Percentiles rank a stretch among this genome's conserved stretches.
phyloP scores from a whole-genome alignment of 2,113 vertebrate genomes.

The Oryzias javanicus region DNA sequence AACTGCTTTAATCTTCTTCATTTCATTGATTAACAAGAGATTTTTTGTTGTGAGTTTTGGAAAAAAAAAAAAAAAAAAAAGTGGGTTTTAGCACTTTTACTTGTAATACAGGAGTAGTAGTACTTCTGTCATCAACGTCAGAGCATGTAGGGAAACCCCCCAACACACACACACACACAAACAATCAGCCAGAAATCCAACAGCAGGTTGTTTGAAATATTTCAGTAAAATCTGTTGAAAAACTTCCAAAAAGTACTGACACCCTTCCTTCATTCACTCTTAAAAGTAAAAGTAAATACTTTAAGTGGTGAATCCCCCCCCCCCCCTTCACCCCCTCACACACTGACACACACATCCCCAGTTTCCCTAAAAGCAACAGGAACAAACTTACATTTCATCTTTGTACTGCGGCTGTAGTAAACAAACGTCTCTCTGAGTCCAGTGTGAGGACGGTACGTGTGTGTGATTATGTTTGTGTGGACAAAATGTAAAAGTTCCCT shows the following conservation, averaged over 20 bases:
- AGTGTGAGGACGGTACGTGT: slow-evolving; percentile 51
- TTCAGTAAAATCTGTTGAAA: not conserved
- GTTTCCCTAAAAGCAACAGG: slow-evolving; percentile 17
- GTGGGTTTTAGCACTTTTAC: no score
- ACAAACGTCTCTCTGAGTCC: slow-evolving; percentile 47
- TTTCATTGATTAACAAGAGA: no score
- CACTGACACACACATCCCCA: slow-evolving; percentile 14
- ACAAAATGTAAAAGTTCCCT: slow-evolving; percentile 68
- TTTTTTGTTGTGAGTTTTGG: no score
- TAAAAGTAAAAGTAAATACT: slow-evolving; percentile 28
- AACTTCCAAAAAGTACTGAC: not conserved
- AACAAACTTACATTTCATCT: slow-evolving; percentile 69
- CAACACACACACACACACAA: slow-evolving; percentile 14
- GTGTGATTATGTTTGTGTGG: slow-evolving; percentile 63
- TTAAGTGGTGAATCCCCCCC: slow-evolving; percentile 29
- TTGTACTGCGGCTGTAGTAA: slow-evolving; percentile 40
- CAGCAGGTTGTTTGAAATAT: slow-evolving; percentile 5
- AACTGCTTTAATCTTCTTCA: no score
- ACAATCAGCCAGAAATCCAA: slow-evolving; percentile 27
- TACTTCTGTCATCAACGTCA: no score
- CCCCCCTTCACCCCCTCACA: slow-evolving; percentile 16
- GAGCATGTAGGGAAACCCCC: slow-evolving; percentile 28
- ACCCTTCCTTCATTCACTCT: slow-evolving; percentile 4
- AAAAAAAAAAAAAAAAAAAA: no score
- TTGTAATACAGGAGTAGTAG: no score